A percentile compares a stretch with the other conserved stretches of the same genome.
These are phyloP conservation scores for Saturnia japonica DNA, from an alignment of 2,888 invertebrate genomes.

Conservation along the genomic window DNA sequence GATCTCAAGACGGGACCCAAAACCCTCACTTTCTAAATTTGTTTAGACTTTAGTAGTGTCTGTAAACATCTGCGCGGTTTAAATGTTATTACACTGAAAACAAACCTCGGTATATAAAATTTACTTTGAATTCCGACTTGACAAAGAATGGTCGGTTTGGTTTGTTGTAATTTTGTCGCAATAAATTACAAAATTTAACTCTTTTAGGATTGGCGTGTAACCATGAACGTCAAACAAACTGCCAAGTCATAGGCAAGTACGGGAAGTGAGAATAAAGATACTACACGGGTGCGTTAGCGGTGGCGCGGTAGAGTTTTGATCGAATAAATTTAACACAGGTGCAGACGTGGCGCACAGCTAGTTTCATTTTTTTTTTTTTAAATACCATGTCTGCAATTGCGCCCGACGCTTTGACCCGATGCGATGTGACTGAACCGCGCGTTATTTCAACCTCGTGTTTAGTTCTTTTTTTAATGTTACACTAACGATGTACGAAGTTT, in stretches of 20 bases:
- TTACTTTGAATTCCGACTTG: slow-evolving; percentile 10
- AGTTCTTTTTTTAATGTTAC: no score
- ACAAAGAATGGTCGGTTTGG: slow-evolving; percentile 12
- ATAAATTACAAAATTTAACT: not conserved
- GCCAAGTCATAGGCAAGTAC: no score
- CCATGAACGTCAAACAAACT: no score
- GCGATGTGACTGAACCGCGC: not conserved
- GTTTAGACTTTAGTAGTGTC: slow-evolving; percentile 21
- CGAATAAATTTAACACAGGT: no score
- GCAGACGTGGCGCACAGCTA: no score
- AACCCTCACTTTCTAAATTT: slow-evolving; percentile 20
- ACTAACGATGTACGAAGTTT: no score
- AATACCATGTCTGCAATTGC: not conserved
- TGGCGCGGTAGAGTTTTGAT: no score
- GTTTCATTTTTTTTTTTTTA: not conserved
- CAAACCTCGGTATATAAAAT: slow-evolving; percentile 16
- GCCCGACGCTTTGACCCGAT: not conserved
- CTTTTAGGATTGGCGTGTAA: no score
- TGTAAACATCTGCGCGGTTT: slow-evolving; percentile 20
- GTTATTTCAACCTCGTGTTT: not conserved
- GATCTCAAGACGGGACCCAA: slow-evolving; percentile 17
- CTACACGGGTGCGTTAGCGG: no score
- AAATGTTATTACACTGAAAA: slow-evolving; percentile 22
- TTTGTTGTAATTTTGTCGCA: not conserved
- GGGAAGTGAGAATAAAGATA: no score